phyloP scores from a whole-genome alignment of 2,888 invertebrate species.

The Nomada goodeniana region DNA sequence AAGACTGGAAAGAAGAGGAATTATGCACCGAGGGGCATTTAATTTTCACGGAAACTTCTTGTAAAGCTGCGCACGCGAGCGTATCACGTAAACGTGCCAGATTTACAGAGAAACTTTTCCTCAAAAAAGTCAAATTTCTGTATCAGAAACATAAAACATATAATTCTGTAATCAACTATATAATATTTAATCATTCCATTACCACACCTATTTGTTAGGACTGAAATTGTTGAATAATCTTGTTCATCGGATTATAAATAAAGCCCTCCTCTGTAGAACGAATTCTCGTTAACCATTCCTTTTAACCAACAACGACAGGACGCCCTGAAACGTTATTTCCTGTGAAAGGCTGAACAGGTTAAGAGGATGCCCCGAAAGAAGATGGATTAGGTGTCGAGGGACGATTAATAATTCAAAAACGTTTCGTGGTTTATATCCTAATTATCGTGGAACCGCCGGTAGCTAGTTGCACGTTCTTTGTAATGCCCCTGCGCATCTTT shows the following conservation, averaged over 20 bases:
- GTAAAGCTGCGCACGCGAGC: slow-evolving; percentile 39
- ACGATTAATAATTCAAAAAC: slow-evolving; percentile 53
- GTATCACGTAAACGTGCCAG: too few species aligned
- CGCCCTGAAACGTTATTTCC: slow-evolving; percentile 2
- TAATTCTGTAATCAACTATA: neutral
- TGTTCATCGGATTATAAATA: neutral
- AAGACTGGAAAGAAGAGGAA: slow-evolving; percentile 42
- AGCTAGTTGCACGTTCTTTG: slow-evolving; percentile 46
- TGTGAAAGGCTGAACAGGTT: neutral
- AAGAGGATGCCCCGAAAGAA: slow-evolving; percentile 36
- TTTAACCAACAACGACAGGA: neutral
- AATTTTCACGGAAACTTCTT: slow-evolving; percentile 44
- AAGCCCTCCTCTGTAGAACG: neutral
- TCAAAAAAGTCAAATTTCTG: slow-evolving; percentile 2
- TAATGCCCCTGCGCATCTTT: slow-evolving; percentile 17
- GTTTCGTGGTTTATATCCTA: slow-evolving; percentile 61
- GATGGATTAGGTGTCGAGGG: slow-evolving; percentile 44
- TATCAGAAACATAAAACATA: neutral
- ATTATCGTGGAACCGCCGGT: slow-evolving; percentile 54
- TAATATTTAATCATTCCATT: too few species aligned
- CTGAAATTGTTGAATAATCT: neutral
- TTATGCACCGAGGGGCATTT: slow-evolving; percentile 49
- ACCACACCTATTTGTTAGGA: too few species aligned
- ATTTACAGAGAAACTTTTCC: slow-evolving; percentile 19
- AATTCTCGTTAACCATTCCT: neutral